phyloP scores from a whole-genome alignment of 1,140 invertebrate species.

The Probaryconus sp. region DNA sequence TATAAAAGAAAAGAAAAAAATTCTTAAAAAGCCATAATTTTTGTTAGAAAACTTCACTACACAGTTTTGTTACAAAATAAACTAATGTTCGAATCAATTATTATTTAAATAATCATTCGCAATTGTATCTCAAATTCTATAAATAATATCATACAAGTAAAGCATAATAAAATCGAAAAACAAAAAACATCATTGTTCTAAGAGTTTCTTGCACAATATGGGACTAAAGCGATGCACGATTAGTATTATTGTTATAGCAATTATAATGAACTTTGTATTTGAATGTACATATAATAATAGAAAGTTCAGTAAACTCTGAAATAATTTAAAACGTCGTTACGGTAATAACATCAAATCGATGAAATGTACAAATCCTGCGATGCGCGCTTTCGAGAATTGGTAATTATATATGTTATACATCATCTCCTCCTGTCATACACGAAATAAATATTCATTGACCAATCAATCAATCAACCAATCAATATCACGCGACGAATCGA shows the following conservation, averaged over 20 bases:
- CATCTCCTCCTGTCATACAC: constrained; percentile 29
- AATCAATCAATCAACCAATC: constrained; percentile 57
- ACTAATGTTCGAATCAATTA: constrained; percentile 24
- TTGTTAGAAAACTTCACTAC: too few species aligned
- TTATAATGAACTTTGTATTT: constrained; percentile 70
- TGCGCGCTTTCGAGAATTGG: too few species aligned
- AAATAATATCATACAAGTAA: constrained; percentile 43
- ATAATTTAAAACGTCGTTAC: constrained; percentile 71
- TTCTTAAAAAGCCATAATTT: too few species aligned
- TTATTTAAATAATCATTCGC: constrained; percentile 30
- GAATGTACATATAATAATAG: constrained; percentile 69
- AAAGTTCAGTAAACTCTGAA: constrained; percentile 73
- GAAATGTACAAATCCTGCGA: constrained; percentile 70
- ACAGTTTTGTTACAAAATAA: constrained; percentile 30
- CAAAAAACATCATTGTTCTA: constrained; percentile 41
- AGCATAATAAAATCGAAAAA: constrained; percentile 43
- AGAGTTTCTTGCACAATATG: constrained; percentile 42
- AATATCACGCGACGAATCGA: constrained; percentile 59
- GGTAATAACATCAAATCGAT: constrained; percentile 68
- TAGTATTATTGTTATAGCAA: constrained; percentile 61
- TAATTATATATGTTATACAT: constrained; percentile 39
- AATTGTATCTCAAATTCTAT: constrained; percentile 14
- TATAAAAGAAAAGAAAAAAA: too few species aligned
- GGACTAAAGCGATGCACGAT: constrained; percentile 58
- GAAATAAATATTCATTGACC: constrained; percentile 70